A percentile compares a stretch with the other conserved stretches of the same genome.
phyloP scores from a whole-genome alignment of 2,888 invertebrate genomes.

The Stenurella melanura region DNA sequence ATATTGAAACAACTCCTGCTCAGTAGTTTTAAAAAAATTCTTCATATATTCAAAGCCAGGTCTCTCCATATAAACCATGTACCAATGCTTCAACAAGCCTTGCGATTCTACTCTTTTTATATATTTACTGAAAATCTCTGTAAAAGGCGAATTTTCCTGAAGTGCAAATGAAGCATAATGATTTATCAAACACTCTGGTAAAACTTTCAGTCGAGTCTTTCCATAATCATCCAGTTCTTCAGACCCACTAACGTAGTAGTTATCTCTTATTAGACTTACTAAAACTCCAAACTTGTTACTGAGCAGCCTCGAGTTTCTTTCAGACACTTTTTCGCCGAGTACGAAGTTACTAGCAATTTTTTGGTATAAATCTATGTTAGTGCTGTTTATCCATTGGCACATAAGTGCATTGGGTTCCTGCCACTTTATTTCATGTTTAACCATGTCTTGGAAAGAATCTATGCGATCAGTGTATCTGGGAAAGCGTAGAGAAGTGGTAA shows the following conservation, averaged over 20 bases:
- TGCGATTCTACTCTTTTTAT: conserved; percentile 51
- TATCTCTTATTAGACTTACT: neutral
- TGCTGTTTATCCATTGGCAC: neutral
- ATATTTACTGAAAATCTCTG: conserved; percentile 48
- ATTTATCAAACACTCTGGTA: conserved; percentile 56
- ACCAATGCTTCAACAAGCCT: conserved; percentile 55
- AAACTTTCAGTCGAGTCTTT: conserved; percentile 39
- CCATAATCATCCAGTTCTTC: neutral
- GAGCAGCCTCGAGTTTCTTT: neutral
- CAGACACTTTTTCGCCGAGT: neutral
- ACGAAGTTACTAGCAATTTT: neutral
- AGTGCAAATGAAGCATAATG: conserved; percentile 58
- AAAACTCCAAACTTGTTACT: neutral
- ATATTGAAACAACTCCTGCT: conserved; percentile 24
- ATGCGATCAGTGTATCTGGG: neutral
- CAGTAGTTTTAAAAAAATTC: conserved; percentile 45
- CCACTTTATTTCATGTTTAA: neutral
- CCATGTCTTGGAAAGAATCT: neutral
- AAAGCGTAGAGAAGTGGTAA: neutral
- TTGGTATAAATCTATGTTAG: neutral
- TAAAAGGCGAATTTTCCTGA: conserved; percentile 58
- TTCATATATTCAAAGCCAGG: conserved; percentile 24
- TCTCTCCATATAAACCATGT: conserved; percentile 26
- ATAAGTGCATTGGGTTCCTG: neutral
- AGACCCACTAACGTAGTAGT: neutral